These are phyloP conservation scores for Oryzias curvinotus DNA, from an alignment of 2,113 vertebrate species.

Conservation along the genomic window DNA sequence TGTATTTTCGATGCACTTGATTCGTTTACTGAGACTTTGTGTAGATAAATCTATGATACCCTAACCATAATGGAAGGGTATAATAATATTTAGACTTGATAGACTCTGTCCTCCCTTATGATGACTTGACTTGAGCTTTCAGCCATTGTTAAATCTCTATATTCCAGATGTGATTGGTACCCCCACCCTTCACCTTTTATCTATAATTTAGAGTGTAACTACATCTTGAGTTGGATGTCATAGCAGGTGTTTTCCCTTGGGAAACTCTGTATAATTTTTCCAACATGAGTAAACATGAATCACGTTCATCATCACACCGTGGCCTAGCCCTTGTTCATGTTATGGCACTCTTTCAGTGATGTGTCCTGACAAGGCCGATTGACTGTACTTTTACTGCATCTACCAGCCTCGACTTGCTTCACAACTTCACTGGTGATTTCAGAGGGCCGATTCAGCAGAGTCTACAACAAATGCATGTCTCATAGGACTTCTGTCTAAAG, in stretches of 20 bases:
- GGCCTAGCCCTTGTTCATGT: conserved; percentile 28
- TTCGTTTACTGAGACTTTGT: too few species aligned
- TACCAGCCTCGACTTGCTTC: conserved; percentile 53
- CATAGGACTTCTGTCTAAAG: conserved; percentile 21
- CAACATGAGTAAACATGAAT: conserved; percentile 53
- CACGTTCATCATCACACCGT: conserved; percentile 33
- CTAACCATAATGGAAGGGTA: too few species aligned
- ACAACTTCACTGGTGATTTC: conserved; percentile 28
- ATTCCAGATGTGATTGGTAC: conserved; percentile 1
- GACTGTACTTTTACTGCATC: conserved; percentile 48
- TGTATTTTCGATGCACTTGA: too few species aligned
- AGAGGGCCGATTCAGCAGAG: conserved; percentile 31
- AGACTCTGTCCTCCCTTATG: too few species aligned
- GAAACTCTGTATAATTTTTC: conserved; percentile 26
- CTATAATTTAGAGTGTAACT: conserved; percentile 21
- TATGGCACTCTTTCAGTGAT: conserved; percentile 23
- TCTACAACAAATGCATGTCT: conserved; percentile 17
- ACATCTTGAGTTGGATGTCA: conserved; percentile 26
- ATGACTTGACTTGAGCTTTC: too few species aligned
- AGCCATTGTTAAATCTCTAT: conserved; percentile 7
- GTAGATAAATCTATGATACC: too few species aligned
- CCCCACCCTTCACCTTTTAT: conserved; percentile 13
- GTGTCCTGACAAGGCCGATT: conserved; percentile 32
- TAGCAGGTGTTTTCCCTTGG: conserved; percentile 54
- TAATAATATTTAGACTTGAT: too few species aligned